Evolutionary conservation across 1,140 invertebrate genomes (phyloP), one percentile per base, ranked within the genome.

Genomic region (Bombus terrestris): DNA sequence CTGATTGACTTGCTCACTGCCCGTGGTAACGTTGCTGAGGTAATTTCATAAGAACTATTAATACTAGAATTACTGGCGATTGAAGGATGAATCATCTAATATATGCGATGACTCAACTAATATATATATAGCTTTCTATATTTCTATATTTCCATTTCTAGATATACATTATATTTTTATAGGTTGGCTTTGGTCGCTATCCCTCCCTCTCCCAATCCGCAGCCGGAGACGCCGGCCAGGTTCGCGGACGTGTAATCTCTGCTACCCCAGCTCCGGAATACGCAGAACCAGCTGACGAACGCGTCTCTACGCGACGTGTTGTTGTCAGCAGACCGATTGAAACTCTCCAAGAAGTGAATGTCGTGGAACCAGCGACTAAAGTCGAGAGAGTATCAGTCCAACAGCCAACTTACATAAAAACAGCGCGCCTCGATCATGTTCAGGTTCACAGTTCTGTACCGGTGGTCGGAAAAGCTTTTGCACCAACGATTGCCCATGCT

Each of bases 301-400:
- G 95, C 59, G 96, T 96, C 64, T 96, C 96, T 71, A 97, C 96
- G 53, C 94, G 96, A 73, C 95, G 96, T 64, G 96, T 97, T 74
- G 96, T 97, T 22, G 95, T 97, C 12, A 96, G 95, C 82, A 94
- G 96, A 82, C 96, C 96, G 4, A 96, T 96, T 81, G 96, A 97
- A 89, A 97, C 96, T 6, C 93, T 97, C 25, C 96, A 96, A 83
- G 96, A 96, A 89, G 93, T 96, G 43, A 95, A 96, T 28, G 94
- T 96, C 59, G 95, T 96, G 41, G 96, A 96, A 86, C 96, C 96
- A 57, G 96, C 95, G 22, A 96, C 96, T 32, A 96, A 96, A 87
- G 88, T 95, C 77, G 93, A 95, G 57, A 89, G 95, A 68, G 93
- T 96, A 13, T 93, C 95, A 25, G 92, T 95, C 12, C 93, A 96